Conservation (phyloP, 2,113 vertebrate species). For the Pantherophis guttatus region DNA sequence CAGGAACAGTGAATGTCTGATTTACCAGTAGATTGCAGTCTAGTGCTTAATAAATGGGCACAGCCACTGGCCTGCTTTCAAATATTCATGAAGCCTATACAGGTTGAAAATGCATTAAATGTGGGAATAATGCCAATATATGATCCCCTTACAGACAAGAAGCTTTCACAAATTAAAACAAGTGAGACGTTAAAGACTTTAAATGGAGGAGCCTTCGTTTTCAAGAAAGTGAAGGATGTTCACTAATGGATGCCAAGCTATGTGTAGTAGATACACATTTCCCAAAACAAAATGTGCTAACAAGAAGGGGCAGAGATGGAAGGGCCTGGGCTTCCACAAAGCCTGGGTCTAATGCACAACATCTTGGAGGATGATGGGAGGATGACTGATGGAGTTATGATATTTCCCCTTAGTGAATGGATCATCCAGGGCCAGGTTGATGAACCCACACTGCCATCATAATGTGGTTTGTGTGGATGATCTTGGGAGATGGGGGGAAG, state of each 20-base stretch:
- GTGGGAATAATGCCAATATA: conserved; percentile 66
- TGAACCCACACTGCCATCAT: background rate
- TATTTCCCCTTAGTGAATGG: background rate
- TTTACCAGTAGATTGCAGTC: conserved; percentile 63
- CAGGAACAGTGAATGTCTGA: conserved; percentile 62
- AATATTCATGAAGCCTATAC: conserved; percentile 69
- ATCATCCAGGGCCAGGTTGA: background rate
- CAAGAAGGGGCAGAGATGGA: background rate
- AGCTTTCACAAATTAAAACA: conserved; percentile 65
- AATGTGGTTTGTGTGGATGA: background rate
- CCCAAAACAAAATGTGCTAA: conserved; percentile 34
- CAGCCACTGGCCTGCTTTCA: conserved; percentile 62
- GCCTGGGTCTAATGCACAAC: background rate
- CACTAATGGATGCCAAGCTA: conserved; percentile 58
- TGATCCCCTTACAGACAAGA: conserved; percentile 61
- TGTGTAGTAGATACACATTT: conserved; percentile 12
- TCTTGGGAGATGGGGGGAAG: background rate
- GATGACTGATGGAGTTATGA: background rate
- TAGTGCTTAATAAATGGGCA: conserved; percentile 51
- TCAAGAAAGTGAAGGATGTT: conserved; percentile 54
- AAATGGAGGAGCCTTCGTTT: conserved; percentile 61
- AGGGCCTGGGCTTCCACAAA: background rate
- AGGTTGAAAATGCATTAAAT: conserved; percentile 71
- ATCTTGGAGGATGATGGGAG: background rate
- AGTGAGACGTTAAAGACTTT: conserved; percentile 68